Evolutionary conservation across 1,140 invertebrate genomes (phyloP).

Genomic region (Drosophila ogumai): DNA sequence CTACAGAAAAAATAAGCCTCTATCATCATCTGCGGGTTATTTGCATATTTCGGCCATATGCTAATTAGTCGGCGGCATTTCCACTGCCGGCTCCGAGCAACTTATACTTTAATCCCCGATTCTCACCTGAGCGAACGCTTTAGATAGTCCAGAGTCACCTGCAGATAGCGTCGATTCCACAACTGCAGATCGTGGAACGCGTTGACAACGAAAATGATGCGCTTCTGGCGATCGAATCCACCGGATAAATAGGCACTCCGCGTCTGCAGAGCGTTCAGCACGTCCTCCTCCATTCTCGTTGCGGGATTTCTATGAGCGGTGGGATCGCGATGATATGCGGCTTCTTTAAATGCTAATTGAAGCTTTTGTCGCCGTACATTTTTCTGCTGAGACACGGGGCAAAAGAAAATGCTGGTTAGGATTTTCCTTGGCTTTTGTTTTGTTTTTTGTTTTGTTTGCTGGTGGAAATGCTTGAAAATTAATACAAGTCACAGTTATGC

Average conservation of each 20-base stretch:
- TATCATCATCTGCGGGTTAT: slow-evolving; percentile 65
- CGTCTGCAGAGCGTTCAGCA: slow-evolving; percentile 86
- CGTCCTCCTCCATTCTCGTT: slow-evolving; percentile 84
- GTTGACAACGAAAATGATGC: slow-evolving; percentile 88
- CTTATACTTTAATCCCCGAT: slow-evolving; percentile 12
- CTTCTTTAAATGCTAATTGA: slow-evolving; percentile 62
- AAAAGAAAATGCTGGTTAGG: slow-evolving; percentile 42
- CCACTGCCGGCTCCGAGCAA: slow-evolving; percentile 15
- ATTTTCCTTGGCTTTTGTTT: slow-evolving; percentile 43
- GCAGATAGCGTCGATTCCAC: slow-evolving; percentile 86
- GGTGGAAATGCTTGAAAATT: slow-evolving; percentile 62
- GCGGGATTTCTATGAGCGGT: slow-evolving; percentile 8
- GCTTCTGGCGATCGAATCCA: slow-evolving; percentile 88
- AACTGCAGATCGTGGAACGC: slow-evolving; percentile 87
- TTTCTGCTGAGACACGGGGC: slow-evolving; percentile 46
- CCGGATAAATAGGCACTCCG: slow-evolving; percentile 88
- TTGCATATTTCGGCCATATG: slow-evolving; percentile 75
- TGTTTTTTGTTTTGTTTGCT: slow-evolving; percentile 32
- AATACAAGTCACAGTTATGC: slow-evolving; percentile 78
- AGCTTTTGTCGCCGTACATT: slow-evolving; percentile 45
- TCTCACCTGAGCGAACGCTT: slow-evolving; percentile 88
- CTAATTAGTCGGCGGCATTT: slow-evolving; percentile 61
- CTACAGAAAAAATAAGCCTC: slow-evolving; percentile 30
- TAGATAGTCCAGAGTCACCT: slow-evolving; percentile 87
- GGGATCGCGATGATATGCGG: slow-evolving; percentile 42